These are phyloP conservation scores for Potorous gilbertii DNA, from an alignment of 2,797 vertebrate species.

Conservation along the genomic window DNA sequence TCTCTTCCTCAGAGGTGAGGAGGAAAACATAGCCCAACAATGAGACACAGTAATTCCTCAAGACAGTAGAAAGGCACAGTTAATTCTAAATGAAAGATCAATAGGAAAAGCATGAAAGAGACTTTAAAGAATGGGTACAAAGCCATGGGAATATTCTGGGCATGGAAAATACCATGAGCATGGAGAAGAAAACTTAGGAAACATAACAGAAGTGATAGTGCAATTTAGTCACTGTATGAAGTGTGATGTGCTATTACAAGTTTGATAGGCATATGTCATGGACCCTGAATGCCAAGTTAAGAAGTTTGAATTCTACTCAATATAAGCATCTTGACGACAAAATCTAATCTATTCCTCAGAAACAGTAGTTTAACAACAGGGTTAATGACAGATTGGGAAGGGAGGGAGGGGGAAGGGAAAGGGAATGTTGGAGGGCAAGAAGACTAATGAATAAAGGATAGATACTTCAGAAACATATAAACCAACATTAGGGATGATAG, in stretches of 20 bases:
- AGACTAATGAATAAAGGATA: neutral
- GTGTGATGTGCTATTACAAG: neutral
- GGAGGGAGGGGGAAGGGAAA: neutral
- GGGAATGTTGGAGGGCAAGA: neutral
- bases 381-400: neutral
- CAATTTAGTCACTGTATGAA: neutral
- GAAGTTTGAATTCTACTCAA: neutral
- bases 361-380: neutral
- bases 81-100: neutral
- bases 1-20: neutral
- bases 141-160: neutral
- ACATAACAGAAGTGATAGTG: neutral
- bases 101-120: neutral
- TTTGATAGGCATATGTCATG: neutral
- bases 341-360: neutral
- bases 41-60: neutral
- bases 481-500: neutral
- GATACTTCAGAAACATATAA: neutral
- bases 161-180: neutral
- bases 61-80: neutral
- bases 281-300: neutral
- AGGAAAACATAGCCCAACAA: neutral
- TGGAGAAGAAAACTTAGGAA: neutral
- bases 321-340: neutral
- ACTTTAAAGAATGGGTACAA: neutral